These are phyloP conservation scores for Mimachlamys varia DNA, from an alignment of 2,888 invertebrate genomes.

Conservation along the genomic window DNA sequence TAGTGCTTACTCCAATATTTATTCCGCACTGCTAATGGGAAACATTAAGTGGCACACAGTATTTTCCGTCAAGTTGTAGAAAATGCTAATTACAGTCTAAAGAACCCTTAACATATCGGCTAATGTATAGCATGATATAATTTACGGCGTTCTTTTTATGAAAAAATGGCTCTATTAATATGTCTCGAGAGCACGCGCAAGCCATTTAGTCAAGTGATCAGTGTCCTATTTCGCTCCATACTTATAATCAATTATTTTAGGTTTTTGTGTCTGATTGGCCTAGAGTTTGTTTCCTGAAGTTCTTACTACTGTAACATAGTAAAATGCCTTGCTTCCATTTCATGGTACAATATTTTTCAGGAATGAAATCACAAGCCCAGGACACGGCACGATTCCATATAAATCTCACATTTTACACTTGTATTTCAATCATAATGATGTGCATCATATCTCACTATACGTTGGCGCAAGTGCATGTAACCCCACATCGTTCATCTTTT, in stretches of 20 bases:
- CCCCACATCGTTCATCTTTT: too few species aligned
- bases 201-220: constrained; percentile 14
- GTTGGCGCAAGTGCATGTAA: too few species aligned
- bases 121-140: neutral
- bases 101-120: neutral
- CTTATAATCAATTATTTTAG: neutral
- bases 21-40: neutral
- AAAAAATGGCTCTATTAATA: neutral
- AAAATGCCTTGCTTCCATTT: neutral
- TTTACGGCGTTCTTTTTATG: neutral
- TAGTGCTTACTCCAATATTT: neutral
- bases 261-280: neutral
- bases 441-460: too few species aligned
- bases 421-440: too few species aligned
- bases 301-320: neutral
- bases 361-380: too few species aligned
- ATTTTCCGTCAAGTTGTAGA: neutral
- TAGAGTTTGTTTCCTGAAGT: neutral
- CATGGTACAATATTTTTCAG: too few species aligned
- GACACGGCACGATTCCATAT: too few species aligned
- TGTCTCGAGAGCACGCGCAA: neutral
- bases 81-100: neutral
- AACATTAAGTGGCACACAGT: neutral
- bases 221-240: neutral
- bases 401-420: too few species aligned